Base-by-base conservation (phyloP, 2,113 vertebrate species). In the Diadophis punctatus region DNA sequence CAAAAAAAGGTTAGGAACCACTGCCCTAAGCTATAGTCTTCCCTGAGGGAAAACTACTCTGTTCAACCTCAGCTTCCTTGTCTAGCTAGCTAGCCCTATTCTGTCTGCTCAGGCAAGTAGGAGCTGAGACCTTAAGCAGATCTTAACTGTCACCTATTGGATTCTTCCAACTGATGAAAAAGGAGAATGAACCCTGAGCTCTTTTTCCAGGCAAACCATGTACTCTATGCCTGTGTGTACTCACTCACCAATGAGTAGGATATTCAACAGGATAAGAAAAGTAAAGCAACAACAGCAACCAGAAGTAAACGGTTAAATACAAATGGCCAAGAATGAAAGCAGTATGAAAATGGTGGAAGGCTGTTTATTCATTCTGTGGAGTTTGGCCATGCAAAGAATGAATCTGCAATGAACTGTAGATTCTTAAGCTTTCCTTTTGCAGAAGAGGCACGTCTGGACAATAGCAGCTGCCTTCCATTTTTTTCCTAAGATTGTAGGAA, bases 351-450 rank as follows among this genome's bases (percentile, higher is more conserved):
- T 63, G 85, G 43, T 80, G 22, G 43, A 93, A 80, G 90, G 22
- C 34, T 49, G 18, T 90, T 90, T 80, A 39, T 74, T 55, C 39
- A 39, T 56, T 18, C 7, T 52, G 49, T 23, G 90, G 60, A 68
- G 68, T 48, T 90, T 39, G 90, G 34, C 48, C 27, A 56, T 51
- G 48, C 8, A 16, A 68, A 91, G 12, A 91, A 56, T 86, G 43
- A 91, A 87, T 51, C 90, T 60, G 85, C 87, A 68, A 63, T 18
- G 51, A 68, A 88, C 49, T 74, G 86, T 88, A 74, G n/a, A 92
- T 88, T 55, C 60, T 87, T 52, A 39, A 49, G 46, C 25, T 39
- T 91, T 39, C 55, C 56, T 88, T 88, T 80, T 92, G 58, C 88
- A 27, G 22, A 74, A 92, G 58, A 87, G 49, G 53, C 49, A 80